Conservation (phyloP, 2,888 invertebrate species). For the Pinctada fucata region DNA sequence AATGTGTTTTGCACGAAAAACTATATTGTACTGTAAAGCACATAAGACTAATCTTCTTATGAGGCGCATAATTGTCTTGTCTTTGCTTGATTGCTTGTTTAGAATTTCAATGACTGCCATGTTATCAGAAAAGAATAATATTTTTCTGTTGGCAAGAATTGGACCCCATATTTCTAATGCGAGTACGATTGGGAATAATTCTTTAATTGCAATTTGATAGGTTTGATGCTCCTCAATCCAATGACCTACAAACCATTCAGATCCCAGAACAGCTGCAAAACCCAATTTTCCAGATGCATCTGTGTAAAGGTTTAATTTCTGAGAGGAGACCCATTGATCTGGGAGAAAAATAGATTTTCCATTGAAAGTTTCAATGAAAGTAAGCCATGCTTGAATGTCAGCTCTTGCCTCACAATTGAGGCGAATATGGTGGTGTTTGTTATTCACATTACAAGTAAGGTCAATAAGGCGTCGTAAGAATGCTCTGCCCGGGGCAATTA, state of each 20-base stretch:
- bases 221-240: not conserved
- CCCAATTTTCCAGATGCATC: not conserved
- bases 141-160: not conserved
- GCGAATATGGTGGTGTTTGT: not conserved
- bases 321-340: not conserved
- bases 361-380: constrained; percentile 10
- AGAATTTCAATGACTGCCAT: not conserved
- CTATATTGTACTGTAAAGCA: not conserved
- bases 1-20: too few species aligned
- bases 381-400: not conserved
- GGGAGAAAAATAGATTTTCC: not conserved
- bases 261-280: constrained; percentile 12
- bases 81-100: not conserved
- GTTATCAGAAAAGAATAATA: not conserved
- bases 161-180: constrained; percentile 12
- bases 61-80: not conserved
- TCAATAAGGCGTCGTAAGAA: not conserved
- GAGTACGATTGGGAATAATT: constrained; percentile 16
- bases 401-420: not conserved
- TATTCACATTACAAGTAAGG: not conserved
- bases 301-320: too few species aligned
- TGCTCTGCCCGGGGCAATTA: not conserved
- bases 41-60: not conserved
- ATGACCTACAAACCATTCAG: constrained; percentile 9
- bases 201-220: constrained; percentile 10